Percentiles rank a stretch among this genome's conserved stretches.
phyloP scores from a whole-genome alignment of 1,140 invertebrate species.

The Andricus grossulariae region DNA sequence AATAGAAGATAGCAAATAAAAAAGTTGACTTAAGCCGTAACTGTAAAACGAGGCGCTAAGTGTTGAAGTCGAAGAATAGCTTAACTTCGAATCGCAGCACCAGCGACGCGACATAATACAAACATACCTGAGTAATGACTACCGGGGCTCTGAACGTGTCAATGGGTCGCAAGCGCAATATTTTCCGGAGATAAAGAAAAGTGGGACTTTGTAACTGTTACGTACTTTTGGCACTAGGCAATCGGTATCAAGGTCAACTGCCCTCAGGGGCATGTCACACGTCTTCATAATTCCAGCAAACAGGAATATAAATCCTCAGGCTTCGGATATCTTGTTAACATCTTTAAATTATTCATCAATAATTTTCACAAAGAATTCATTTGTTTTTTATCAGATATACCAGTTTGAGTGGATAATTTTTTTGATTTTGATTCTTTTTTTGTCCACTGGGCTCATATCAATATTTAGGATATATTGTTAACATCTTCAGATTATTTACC shows the following conservation, averaged over 20 bases:
- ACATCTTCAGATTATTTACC: no score
- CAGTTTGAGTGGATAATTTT: no score
- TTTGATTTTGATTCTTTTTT: no score
- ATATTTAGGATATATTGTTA: no score
- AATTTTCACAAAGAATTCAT: no score
- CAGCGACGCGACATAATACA: slow-evolving; percentile 8
- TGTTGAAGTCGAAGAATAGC: slow-evolving; percentile 13
- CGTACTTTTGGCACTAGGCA: slow-evolving; percentile 29
- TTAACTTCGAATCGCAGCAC: not conserved
- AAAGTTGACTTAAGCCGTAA: slow-evolving; percentile 12
- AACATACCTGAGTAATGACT: slow-evolving; percentile 26
- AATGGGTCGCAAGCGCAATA: slow-evolving; percentile 29
- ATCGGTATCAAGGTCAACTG: slow-evolving; percentile 29
- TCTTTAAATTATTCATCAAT: no score
- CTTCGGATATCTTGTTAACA: not conserved
- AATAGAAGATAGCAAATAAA: no score
- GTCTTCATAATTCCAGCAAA: slow-evolving; percentile 24
- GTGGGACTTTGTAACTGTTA: slow-evolving; percentile 31
- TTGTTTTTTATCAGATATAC: no score
- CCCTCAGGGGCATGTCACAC: slow-evolving; percentile 13
- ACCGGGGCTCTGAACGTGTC: slow-evolving; percentile 29
- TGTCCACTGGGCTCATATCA: no score
- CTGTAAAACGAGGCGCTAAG: slow-evolving; percentile 27
- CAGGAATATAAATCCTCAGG: not conserved
- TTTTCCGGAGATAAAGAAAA: slow-evolving; percentile 20